Base-by-base conservation (phyloP, 2,797 vertebrate species). In the Sorex maritimensis region DNA sequence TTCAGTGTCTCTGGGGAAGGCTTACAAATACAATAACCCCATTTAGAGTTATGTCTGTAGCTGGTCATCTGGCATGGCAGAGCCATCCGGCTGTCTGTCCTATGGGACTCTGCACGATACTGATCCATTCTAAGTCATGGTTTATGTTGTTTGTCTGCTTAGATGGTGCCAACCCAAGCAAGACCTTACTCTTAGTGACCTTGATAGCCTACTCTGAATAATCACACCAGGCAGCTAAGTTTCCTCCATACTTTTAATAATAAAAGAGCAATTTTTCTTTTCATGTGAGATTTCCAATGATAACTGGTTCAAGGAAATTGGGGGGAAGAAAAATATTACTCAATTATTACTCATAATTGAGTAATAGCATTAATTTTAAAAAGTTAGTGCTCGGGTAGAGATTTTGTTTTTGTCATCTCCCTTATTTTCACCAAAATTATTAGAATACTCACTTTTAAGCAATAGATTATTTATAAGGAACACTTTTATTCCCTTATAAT, bases 151-250 rank as follows among this genome's bases (percentile, higher is more conserved):
- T 94, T 90, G 65, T 88, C 85, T 88, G 81, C 63, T 94, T 95
- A 92, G 92, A 88, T 96, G 67, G 81, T 95, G 92, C 92, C 23
- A 96, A 90, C 41, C 93, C 68, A 89, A 96, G 91, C 96, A 95
- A 91, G 81, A 94, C 94, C 88, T 95, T 68, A 21, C 28, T 67
- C 44, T 73, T 88, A 79, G 71, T 96, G 92, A 97, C 95, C 96
- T 97, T 97, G 94, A 61, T 61, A 58, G 77, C 24, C 49, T 46
- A 91, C 46, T 92, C 19, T 52, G 34, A 86, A 65, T 38, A 82
- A 15, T 90, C 58, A 69, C 8, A 83, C 8, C 38, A 75, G 17
- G 15, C 15, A 71, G 79, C 14, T 52, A 77, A 80, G 26, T 95
- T 82, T 91, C 44, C 21, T 90, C 21, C 86, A 13, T 72, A 34